Conservation (phyloP, 2,888 invertebrate species). For the Allophyes oxyacanthae region DNA sequence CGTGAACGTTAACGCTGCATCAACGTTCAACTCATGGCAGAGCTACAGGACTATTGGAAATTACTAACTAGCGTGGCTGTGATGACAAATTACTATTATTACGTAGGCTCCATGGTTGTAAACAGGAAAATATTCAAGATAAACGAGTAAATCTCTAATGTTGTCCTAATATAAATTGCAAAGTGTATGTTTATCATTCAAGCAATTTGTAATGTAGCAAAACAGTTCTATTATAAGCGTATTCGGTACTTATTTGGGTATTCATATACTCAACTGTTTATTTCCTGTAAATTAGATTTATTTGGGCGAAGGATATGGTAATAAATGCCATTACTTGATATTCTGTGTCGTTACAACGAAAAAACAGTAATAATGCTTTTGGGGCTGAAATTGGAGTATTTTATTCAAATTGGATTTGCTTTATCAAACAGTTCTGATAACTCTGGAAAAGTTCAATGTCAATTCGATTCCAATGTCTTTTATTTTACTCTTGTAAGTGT, state of each 20-base stretch:
- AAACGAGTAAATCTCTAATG: too few relatives aligned
- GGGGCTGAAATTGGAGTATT: slow-evolving; percentile 2
- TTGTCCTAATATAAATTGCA: slow-evolving; percentile 10
- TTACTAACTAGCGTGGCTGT: too few relatives aligned
- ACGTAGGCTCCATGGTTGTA: too few relatives aligned
- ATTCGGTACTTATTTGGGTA: slow-evolving; percentile 22
- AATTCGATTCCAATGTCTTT: too few relatives aligned
- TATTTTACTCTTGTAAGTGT: too few relatives aligned
- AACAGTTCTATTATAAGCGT: slow-evolving; percentile 22
- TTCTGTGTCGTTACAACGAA: slow-evolving; percentile 17
- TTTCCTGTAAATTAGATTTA: slow-evolving; percentile 43
- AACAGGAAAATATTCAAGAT: too few relatives aligned
- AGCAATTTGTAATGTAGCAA: slow-evolving; percentile 12
- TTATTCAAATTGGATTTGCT: slow-evolving; percentile 15
- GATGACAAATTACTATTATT: too few relatives aligned
- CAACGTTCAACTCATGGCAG: too few relatives aligned
- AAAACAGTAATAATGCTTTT: background rate
- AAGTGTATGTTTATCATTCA: slow-evolving; percentile 21
- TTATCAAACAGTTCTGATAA: background rate
- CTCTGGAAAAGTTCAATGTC: too few relatives aligned
- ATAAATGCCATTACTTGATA: slow-evolving; percentile 36
- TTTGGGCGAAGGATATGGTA: slow-evolving; percentile 21
- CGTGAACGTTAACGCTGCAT: too few relatives aligned
- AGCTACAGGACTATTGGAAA: too few relatives aligned
- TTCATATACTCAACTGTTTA: slow-evolving; percentile 43